Conservation (phyloP, 2,888 invertebrate genomes). For the Tigriopus californicus region DNA sequence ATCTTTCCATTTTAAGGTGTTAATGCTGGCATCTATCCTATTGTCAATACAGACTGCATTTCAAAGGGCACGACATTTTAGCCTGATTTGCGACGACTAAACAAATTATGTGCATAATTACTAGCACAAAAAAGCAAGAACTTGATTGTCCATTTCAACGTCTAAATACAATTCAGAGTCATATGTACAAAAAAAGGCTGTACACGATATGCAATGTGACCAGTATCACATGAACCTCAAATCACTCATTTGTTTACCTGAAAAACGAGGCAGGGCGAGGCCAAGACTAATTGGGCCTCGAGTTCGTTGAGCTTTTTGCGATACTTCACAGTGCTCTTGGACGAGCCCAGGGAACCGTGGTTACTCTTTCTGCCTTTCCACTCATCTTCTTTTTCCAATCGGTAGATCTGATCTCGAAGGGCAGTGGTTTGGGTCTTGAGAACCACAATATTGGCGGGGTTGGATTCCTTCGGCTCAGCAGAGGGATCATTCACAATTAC, state of each 20-base stretch:
- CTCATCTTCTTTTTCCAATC: constrained; percentile 53
- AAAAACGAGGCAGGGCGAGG: constrained; percentile 71
- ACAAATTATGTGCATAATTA: background rate
- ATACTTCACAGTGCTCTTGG: constrained; percentile 45
- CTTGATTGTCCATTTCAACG: constrained; percentile 21
- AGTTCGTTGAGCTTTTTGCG: constrained; percentile 74
- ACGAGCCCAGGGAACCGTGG: constrained; percentile 1
- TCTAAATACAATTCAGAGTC: too few species aligned
- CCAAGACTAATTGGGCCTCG: constrained; percentile 70
- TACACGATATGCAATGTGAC: constrained; percentile 24
- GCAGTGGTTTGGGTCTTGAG: constrained; percentile 51
- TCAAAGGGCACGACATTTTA: too few species aligned
- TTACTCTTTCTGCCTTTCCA: constrained; percentile 10
- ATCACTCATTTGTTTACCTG: constrained; percentile 40
- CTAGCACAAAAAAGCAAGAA: background rate
- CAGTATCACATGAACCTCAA: background rate
- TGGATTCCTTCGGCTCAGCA: constrained; percentile 48
- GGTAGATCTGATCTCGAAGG: constrained; percentile 60
- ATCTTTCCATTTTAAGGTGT: too few species aligned
- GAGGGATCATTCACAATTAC: constrained; percentile 31
- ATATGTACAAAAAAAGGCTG: too few species aligned
- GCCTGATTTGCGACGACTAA: too few species aligned
- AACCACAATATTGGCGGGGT: constrained; percentile 61
- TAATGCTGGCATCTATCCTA: too few species aligned
- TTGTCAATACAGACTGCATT: too few species aligned